phyloP scores from a whole-genome alignment of 2,113 vertebrate species.

The Cyprinus carpio region DNA sequence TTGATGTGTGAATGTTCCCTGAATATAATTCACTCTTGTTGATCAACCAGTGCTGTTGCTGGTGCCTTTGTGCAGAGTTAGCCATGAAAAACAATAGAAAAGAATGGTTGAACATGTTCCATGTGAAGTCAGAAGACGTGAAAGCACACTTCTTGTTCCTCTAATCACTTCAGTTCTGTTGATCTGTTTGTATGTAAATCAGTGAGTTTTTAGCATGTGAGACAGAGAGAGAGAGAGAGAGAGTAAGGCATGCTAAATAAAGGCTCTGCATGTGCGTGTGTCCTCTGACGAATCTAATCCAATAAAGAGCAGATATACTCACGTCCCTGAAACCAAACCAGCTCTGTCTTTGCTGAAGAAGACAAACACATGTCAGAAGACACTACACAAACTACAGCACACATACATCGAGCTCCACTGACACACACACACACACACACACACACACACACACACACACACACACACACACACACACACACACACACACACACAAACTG shows the following conservation, averaged over 20 bases:
- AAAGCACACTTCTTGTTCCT: too few species aligned
- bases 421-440: neutral
- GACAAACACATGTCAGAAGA: neutral
- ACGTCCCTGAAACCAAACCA: neutral
- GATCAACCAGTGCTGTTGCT: too few species aligned
- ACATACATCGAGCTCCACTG: neutral
- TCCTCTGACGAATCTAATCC: slow-evolving; percentile 22
- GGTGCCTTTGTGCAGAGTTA: too few species aligned
- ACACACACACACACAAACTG: too few species aligned
- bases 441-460: too few species aligned
- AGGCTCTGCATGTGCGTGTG: neutral
- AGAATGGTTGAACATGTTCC: too few species aligned
- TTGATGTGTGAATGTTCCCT: too few species aligned
- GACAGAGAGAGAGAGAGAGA: neutral
- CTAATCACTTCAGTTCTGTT: neutral
- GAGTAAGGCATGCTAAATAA: neutral
- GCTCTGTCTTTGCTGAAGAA: neutral
- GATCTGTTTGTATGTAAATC: neutral
- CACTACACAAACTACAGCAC: neutral
- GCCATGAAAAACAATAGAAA: too few species aligned
- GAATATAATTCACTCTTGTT: too few species aligned
- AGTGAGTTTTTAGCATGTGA: neutral
- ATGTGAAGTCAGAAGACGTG: too few species aligned
- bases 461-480: too few species aligned
- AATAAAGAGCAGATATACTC: slow-evolving; percentile 19